Evolutionary conservation across 2,113 vertebrate species (phyloP), one percentile per base, ranked within the genome.

Genomic region (Thalassoma bifasciatum): DNA sequence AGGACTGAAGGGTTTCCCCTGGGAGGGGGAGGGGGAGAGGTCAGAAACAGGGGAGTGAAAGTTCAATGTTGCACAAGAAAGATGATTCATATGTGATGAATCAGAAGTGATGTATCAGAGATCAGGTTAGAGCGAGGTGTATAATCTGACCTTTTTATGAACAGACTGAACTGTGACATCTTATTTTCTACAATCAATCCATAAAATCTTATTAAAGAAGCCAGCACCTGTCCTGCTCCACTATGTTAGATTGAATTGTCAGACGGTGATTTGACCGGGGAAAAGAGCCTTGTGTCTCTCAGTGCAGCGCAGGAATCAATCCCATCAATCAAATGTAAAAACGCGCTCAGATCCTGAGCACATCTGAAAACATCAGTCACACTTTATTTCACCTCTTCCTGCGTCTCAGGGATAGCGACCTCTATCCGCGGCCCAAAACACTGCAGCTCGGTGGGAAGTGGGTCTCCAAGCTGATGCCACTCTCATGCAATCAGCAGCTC

Each of bases 381-480:
- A 23, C 11, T 34, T 40, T 67, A 0, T 40, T 62, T 10, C 49
- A 26, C 2, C 5, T 47, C 14, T 0, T n/a, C 53, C 21, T 58
- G 46, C 2, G 26, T 70, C 4, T 76, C 77, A 71, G 37, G 10
- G 2, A 54, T n/a, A 37, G 63, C 8, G 85, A 56, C 88, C 58
- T 73, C 88, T 83, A 64, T 66, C 71, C 63, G 76, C n/a, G 1
- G 57, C 66, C 34, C 1, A 0, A 0, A 23, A 67, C 34, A 81
- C 67, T 82, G 66, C 84, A 81, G 52, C 76, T 54, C 0, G 3
- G 51, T 4, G 14, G 10, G 4, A 10, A 23, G 19, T 14, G 10
- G 6, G 13, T 26, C 64, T 69, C 46, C 3, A 16, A 53, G 23
- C 77, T 88, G 79, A 84, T 70, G 85, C 82, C 77, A 87, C 65